Base-by-base conservation (phyloP, 2,113 vertebrate genomes). In the Progne subis region DNA sequence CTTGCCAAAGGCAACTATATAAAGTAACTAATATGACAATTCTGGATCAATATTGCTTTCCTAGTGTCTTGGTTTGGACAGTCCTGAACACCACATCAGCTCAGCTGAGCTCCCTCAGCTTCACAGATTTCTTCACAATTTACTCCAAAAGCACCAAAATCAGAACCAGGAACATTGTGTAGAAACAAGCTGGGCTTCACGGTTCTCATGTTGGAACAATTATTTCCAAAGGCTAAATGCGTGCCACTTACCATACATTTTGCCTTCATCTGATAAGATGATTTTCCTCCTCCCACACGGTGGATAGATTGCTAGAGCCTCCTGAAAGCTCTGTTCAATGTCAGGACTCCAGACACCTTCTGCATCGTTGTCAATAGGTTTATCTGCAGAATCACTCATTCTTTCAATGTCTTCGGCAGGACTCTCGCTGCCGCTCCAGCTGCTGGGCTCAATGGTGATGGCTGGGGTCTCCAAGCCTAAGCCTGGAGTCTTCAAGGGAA, bases 311-410 rank as follows among this genome's bases (percentile, higher is more conserved):
- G 99, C 99, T 97, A 99, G 98, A 65, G 99, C 99, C 97, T 99
- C 99, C 98, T 99, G 99, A 97, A 99, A 99, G 98, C 99, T 99
- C 98, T 99, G 99, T 88, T 99, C 99, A 75, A 99, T 99, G 98
- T 99, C 99, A 74, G 99, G 99, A 89, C 99, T 99, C 99, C 99
- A 99, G 95, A 99, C 99, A 37, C 99, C 99, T 97, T 99, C 99
- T 0, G 99, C 99, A 64, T 99, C 99, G 28, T 99, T 99, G 98
- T 99, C 99, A 90, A 99, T 98, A 15, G 99, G 99, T 98, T 99
- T 99, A 97, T 99, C 99, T 82, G 99, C 98, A 64, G 99, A 99
- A 98, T 99, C 99, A 64, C 99, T 99, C 99, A 99, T 99, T 97
- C 99, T 98, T 97, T 99, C 99, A 95, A 99, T 98, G 97, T 99